Evolutionary conservation across 2,888 invertebrate species (phyloP).

Genomic region (Selenia dentaria): DNA sequence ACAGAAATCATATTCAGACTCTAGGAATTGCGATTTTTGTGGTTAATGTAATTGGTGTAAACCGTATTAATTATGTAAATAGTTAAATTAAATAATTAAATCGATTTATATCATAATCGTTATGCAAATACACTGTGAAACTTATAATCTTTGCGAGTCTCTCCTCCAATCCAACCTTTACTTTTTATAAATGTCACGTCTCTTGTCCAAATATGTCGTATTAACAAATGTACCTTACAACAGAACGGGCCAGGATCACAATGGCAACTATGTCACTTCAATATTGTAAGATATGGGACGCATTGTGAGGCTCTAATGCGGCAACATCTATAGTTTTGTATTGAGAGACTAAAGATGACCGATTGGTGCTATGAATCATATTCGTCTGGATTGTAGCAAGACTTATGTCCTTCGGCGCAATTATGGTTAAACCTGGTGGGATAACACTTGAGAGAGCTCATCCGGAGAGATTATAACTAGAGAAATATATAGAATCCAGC

Average conservation of each 20-base stretch:
- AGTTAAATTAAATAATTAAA: too few species aligned
- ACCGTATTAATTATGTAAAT: too few species aligned
- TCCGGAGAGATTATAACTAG: too few species aligned
- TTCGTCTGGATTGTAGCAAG: neutral
- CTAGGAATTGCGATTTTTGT: too few species aligned
- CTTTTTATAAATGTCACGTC: slow-evolving; percentile 65
- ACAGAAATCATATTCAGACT: too few species aligned
- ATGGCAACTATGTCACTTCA: slow-evolving; percentile 20
- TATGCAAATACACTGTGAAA: too few species aligned
- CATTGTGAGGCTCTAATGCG: slow-evolving; percentile 10
- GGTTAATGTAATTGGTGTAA: too few species aligned
- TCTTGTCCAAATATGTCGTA: slow-evolving; percentile 76
- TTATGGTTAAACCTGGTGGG: neutral
- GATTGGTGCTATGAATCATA: slow-evolving; percentile 17
- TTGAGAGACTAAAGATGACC: slow-evolving; percentile 16
- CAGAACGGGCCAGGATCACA: slow-evolving; percentile 17
- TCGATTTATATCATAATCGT: too few species aligned
- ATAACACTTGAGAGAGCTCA: too few species aligned
- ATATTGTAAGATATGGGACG: slow-evolving; percentile 13
- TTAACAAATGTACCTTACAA: slow-evolving; percentile 66
- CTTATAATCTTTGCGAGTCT: too few species aligned
- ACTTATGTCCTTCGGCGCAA: neutral
- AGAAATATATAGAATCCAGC: too few species aligned
- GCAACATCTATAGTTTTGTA: slow-evolving; percentile 21
- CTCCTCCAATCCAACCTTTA: too few species aligned